Evolutionary conservation across 1,140 invertebrate species (phyloP).

Genomic region (Octopus sinensis): DNA sequence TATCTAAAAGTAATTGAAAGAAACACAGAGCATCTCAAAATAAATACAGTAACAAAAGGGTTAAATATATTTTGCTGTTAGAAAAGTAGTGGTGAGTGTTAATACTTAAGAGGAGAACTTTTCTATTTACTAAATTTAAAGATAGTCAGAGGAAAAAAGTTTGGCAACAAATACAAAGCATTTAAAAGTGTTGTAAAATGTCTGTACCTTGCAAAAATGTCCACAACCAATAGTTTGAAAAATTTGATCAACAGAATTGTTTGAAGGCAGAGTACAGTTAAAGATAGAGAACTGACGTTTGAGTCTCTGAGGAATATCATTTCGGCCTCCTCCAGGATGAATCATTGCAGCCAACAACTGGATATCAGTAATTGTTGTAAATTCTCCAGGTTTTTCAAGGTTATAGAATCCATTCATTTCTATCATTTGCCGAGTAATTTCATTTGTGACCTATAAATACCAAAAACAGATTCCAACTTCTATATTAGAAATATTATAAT

Average conservation of each 20-base stretch:
- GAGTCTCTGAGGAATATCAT: constrained; percentile 90
- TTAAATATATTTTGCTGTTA: no score
- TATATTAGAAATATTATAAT: no score
- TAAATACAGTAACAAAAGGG: no score
- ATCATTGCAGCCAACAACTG: constrained; percentile 86
- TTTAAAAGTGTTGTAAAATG: background rate
- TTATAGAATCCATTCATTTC: constrained; percentile 97
- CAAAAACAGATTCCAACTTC: background rate
- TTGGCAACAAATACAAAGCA: background rate
- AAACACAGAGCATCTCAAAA: no score
- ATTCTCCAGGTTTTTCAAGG: constrained; percentile 93
- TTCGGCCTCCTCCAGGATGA: constrained; percentile 87
- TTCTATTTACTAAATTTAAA: no score
- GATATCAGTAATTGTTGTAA: constrained; percentile 84
- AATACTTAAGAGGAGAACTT: no score
- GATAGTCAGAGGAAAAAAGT: no score
- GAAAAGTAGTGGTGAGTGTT: no score
- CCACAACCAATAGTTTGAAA: constrained; percentile 61
- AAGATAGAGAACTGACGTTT: constrained; percentile 93
- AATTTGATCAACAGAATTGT: constrained; percentile 81
- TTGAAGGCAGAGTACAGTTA: constrained; percentile 87
- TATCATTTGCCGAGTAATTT: constrained; percentile 92
- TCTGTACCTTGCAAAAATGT: constrained; percentile 49
- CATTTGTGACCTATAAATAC: constrained; percentile 71
- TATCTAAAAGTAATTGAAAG: no score